Evolutionary conservation across 2,888 invertebrate species (phyloP).

Genomic region (Scaptomyza caliginosa): DNA sequence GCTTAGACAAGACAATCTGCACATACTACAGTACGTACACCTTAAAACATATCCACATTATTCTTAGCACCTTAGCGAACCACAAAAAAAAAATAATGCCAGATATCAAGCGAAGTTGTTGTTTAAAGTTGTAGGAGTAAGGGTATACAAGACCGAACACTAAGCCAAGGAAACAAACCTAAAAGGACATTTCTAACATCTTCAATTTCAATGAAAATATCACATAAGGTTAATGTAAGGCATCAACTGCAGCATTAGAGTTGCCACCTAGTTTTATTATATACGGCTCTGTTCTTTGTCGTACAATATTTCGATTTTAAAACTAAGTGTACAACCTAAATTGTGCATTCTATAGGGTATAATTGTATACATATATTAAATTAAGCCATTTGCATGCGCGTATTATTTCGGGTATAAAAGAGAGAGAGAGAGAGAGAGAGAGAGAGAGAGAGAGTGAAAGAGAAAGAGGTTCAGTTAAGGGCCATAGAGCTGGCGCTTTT

Average conservation of each 20-base stretch:
- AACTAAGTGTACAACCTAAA: too few species aligned
- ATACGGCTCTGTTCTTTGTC: too few species aligned
- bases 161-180: neutral
- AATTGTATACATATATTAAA: constrained; percentile 76
- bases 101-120: constrained; percentile 11
- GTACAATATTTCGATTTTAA: too few species aligned
- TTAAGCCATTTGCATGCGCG: constrained; percentile 76
- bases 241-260: neutral
- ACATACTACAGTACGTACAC: constrained; percentile 14
- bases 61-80: constrained; percentile 43
- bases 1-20: constrained; percentile 70
- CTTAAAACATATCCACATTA: constrained; percentile 33
- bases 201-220: neutral
- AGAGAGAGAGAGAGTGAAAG: too few species aligned
- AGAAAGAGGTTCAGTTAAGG: constrained; percentile 18
- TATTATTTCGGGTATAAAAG: too few species aligned
- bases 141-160: constrained; percentile 1
- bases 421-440: too few species aligned
- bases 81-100: constrained; percentile 22
- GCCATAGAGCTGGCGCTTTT: constrained; percentile 37
- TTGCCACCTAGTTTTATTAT: too few species aligned
- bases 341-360: constrained; percentile 44
- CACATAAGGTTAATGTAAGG: neutral
- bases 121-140: neutral
- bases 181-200: too few species aligned